Percentiles rank a stretch among this genome's conserved stretches.
phyloP scores from a whole-genome alignment of 2,888 invertebrate species.

The Agonopterix alstromeriana region DNA sequence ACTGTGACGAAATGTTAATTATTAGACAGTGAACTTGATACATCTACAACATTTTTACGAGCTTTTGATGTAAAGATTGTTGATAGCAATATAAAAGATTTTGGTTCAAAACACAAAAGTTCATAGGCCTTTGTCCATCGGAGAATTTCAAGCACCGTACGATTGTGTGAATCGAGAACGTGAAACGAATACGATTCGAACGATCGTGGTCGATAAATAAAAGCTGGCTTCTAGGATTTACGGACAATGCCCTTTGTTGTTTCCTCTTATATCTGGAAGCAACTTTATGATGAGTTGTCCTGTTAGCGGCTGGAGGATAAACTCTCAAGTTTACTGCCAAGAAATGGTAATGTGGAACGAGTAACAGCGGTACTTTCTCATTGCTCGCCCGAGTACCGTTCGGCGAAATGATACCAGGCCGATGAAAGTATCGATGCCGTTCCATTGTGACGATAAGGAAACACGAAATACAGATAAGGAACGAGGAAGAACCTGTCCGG shows the following conservation, averaged over 20 bases:
- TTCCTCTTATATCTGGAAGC: conserved; percentile 2
- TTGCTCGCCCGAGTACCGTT: conserved; percentile 38
- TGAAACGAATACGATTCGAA: conserved; percentile 59
- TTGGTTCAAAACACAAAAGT: conserved; percentile 39
- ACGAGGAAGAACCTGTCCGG: not conserved
- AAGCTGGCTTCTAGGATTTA: conserved; percentile 21
- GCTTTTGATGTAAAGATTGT: conserved; percentile 1
- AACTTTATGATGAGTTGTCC: conserved; percentile 5
- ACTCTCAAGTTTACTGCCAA: conserved; percentile 18
- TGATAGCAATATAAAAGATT: conserved; percentile 2
- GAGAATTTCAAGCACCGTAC: conserved; percentile 59
- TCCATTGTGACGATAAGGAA: not conserved
- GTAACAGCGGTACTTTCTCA: conserved; percentile 64
- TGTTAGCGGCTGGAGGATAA: conserved; percentile 3
- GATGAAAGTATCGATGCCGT: conserved; percentile 45
- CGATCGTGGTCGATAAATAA: conserved; percentile 57
- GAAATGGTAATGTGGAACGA: conserved; percentile 35
- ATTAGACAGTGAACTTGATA: not conserved
- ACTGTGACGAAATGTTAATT: conserved; percentile 7
- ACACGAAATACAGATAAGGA: not conserved
- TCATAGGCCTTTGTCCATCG: conserved; percentile 35
- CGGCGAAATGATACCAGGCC: conserved; percentile 45
- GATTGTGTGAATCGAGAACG: conserved; percentile 70
- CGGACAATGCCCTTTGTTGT: conserved; percentile 52
- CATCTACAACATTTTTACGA: not conserved